Evolutionary conservation across 1,140 invertebrate species (phyloP).

Genomic region (Harpegnathos saltator): DNA sequence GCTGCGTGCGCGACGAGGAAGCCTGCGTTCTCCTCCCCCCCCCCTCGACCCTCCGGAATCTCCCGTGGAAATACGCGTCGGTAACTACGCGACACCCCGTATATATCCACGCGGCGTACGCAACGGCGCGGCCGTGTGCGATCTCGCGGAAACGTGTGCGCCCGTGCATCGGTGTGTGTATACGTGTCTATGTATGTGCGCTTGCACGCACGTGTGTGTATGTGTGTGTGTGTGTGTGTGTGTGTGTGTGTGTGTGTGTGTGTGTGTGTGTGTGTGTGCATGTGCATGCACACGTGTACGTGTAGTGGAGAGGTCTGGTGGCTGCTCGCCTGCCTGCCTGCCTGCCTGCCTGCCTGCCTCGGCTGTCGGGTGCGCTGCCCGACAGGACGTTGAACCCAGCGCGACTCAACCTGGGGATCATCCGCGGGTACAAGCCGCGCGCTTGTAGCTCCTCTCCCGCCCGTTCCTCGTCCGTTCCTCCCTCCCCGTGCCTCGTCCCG

Average conservation of each 20-base stretch:
- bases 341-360: conserved; percentile 72
- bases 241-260: conserved; percentile 47
- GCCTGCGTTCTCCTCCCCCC: not conserved
- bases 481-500: conserved; percentile 21
- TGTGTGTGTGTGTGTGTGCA: not conserved
- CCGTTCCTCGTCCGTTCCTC: conserved; percentile 27
- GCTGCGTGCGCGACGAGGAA: not conserved
- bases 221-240: too few relatives aligned
- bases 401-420: conserved; percentile 86
- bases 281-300: not conserved
- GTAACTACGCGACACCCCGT: conserved; percentile 21
- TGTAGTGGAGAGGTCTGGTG: conserved; percentile 72
- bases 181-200: conserved; percentile 29
- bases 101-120: conserved; percentile 30
- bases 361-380: conserved; percentile 84
- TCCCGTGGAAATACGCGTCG: not conserved
- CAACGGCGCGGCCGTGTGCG: conserved; percentile 47
- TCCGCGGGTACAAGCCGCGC: conserved; percentile 79
- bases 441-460: conserved; percentile 58
- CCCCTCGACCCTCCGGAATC: not conserved
- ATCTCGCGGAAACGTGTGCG: conserved; percentile 67
- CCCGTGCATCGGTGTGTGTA: conserved; percentile 55
- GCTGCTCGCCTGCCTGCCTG: conserved; percentile 65
- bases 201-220: not conserved
- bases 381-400: conserved; percentile 85